phyloP scores from a whole-genome alignment of 2,113 vertebrate genomes.

The Megaceryle torquata region DNA sequence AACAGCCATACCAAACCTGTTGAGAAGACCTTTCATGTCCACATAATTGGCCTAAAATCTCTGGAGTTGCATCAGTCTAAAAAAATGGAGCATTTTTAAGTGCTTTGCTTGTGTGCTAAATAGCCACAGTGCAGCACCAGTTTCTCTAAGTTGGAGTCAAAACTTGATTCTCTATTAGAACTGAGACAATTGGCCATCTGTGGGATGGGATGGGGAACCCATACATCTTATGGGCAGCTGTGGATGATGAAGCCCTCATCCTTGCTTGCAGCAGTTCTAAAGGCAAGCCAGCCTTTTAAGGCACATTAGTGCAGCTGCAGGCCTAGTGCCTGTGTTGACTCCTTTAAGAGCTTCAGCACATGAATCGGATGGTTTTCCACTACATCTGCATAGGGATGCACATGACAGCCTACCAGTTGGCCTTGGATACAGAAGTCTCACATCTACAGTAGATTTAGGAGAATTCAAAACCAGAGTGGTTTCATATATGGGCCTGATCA shows the following conservation, averaged over 20 bases:
- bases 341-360: constrained; percentile 5
- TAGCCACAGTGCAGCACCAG: background rate
- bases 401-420: constrained; percentile 31
- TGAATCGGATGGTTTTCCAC: constrained; percentile 4
- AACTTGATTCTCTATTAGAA: background rate
- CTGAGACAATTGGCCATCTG: background rate
- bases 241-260: background rate
- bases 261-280: background rate
- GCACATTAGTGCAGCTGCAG: background rate
- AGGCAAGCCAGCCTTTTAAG: background rate
- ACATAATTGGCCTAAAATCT: background rate
- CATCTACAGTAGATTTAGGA: constrained; percentile 46
- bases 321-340: background rate
- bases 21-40: background rate
- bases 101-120: background rate
- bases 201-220: background rate
- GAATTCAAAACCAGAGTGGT: background rate
- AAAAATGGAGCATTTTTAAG: background rate
- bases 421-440: background rate
- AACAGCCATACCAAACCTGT: background rate
- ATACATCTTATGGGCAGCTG: background rate
- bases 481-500: background rate
- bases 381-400: constrained; percentile 24
- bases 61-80: background rate
- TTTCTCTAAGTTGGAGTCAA: background rate